phyloP scores from a whole-genome alignment of 30 jellyfish, hydroid and myxozoan species.

The Hydra vulgaris region DNA sequence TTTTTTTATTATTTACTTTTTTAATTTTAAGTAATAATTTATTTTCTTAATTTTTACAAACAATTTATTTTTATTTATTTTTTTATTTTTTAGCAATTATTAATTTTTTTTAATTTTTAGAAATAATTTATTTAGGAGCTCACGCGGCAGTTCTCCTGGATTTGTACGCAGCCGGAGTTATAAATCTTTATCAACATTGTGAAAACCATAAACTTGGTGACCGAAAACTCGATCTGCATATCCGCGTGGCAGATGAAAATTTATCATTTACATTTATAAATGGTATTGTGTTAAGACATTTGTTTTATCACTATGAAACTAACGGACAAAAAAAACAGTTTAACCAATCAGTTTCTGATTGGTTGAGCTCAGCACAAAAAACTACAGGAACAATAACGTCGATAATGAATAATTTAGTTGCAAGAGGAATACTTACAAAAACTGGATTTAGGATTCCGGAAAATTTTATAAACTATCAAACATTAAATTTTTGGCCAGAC shows the following conservation, averaged over 20 bases:
- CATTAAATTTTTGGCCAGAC: constrained; percentile 42
- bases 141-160: constrained; percentile 75
- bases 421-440: constrained; percentile 49
- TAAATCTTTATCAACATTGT: constrained; percentile 22
- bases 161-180: constrained; percentile 51
- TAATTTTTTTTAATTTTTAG: too few relatives aligned
- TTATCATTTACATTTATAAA: constrained; percentile 55
- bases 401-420: constrained; percentile 38
- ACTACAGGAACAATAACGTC: constrained; percentile 5
- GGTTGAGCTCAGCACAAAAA: not conserved
- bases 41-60: too few relatives aligned
- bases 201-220: constrained; percentile 14
- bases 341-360: constrained; percentile 7
- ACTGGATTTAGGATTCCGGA: constrained; percentile 68
- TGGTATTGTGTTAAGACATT: constrained; percentile 51
- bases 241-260: constrained; percentile 17
- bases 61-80: too few relatives aligned
- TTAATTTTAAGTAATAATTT: too few relatives aligned
- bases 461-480: constrained; percentile 53
- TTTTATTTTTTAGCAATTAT: too few relatives aligned
- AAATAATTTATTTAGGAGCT: constrained; percentile 67
- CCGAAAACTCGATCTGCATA: not conserved
- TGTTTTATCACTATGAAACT: not conserved
- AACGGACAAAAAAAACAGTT: not conserved
- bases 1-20: too few relatives aligned